A percentile compares a stretch with the other conserved stretches of the same genome.
Evolutionary conservation across 2,888 invertebrate genomes (phyloP).

Genomic region (Calameuta idolon): DNA sequence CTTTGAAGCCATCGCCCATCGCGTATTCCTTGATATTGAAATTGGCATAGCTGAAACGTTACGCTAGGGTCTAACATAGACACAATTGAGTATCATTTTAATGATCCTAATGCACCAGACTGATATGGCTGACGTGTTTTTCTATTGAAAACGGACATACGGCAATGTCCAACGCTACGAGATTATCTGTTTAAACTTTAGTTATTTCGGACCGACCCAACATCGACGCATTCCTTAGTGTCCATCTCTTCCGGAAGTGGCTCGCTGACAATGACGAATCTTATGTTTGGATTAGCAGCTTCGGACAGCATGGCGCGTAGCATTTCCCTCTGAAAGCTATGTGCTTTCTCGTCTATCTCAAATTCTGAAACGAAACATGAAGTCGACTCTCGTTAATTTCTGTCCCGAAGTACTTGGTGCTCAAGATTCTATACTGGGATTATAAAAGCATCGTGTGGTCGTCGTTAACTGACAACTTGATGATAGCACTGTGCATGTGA

Average conservation of each 20-base stretch:
- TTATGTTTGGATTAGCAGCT: conserved; percentile 43
- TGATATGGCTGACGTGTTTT: not conserved
- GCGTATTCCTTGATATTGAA: conserved; percentile 53
- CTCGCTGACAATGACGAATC: conserved; percentile 54
- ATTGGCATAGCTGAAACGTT: conserved; percentile 43
- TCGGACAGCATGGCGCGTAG: conserved; percentile 49
- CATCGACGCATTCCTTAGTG: conserved; percentile 53
- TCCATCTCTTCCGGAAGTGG: conserved; percentile 49
- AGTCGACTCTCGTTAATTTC: not conserved
- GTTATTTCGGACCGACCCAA: conserved; percentile 46
- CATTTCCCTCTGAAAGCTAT: conserved; percentile 41
- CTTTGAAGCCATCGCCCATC: conserved; percentile 30
- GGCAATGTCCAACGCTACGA: not conserved
- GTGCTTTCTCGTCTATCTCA: conserved; percentile 40
- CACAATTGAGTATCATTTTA: not conserved
- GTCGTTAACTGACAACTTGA: not conserved
- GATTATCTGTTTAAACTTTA: not conserved
- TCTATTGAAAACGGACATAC: not conserved
- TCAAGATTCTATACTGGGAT: not conserved
- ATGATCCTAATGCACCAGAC: not conserved
- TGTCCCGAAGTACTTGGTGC: not conserved
- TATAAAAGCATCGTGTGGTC: not conserved
- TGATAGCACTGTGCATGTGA: not conserved
- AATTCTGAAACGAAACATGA: conserved; percentile 42
- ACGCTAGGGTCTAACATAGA: not conserved